Evolutionary conservation across 2,888 invertebrate species (phyloP), one percentile per base, ranked within the genome.

Genomic region (Heliothis peltigera): DNA sequence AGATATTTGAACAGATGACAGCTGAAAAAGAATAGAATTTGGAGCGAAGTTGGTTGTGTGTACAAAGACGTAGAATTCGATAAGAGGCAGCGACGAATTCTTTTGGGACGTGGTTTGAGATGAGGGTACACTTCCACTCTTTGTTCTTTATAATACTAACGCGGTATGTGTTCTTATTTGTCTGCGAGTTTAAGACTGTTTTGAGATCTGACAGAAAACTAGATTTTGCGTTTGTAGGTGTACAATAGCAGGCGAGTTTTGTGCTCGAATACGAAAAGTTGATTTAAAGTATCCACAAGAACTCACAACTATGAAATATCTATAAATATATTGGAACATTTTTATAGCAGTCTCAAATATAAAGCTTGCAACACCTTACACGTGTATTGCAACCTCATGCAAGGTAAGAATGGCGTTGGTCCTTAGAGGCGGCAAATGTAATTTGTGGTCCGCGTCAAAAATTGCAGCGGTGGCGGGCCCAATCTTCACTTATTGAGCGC

Each of bases 21-120:
- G 86, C 84, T 87, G 85, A 86, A 86, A 75, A 85, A 81, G 88
- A 90, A 91, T 91, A 84, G 86, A 89, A 89, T 89, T 90, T 87
- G 82, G 79, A 81, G 64, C 64, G 66, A 76, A 69, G 71, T 80
- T 77, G 69, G 70, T 46, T 32, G 55, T 61, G 63, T 59, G 69
- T 68, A 75, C 71, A 75, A 61, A 70, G 64, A 78, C 75, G 77
- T 73, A 74, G 69, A 81, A 78, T 77, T 84, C 64, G 64, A 77
- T 76, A 77, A 77, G 70, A 77, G 72, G 69, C 73, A 64, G 74
- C 74, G 62, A 82, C 77, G 80, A 83, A 86, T 82, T 84, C 79
- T 80, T 77, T 56, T 64, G 77, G 66, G 80, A 77, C 70, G 60
- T 67, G 69, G 68, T 42, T 51, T 44, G 60, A 55, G 73, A 48